These are phyloP conservation scores for Drosophila nigromelanica DNA, from an alignment of 1,140 invertebrate genomes.

Conservation along the genomic window DNA sequence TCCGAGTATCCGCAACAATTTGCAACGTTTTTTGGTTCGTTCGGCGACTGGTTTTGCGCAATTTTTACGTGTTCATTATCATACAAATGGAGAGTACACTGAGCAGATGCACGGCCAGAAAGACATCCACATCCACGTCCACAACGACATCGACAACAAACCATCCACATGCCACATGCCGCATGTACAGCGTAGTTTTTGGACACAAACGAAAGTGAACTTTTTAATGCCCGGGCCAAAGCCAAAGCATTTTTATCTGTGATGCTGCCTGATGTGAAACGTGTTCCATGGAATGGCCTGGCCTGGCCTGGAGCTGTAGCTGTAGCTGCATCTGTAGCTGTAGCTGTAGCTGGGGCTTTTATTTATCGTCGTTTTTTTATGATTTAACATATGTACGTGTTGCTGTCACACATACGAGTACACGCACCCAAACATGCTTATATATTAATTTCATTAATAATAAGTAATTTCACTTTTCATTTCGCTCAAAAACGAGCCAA, in stretches of 20 bases:
- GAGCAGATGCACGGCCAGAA: slow-evolving; percentile 26
- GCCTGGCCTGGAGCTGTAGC: slow-evolving; percentile 25
- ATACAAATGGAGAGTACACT: slow-evolving; percentile 56
- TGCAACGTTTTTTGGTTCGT: slow-evolving; percentile 72
- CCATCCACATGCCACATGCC: slow-evolving; percentile 12
- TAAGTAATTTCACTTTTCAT: slow-evolving; percentile 82
- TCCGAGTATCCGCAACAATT: slow-evolving; percentile 68
- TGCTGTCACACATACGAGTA: slow-evolving; percentile 61
- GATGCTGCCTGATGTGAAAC: slow-evolving; percentile 54
- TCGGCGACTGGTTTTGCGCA: slow-evolving; percentile 68
- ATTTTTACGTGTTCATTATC: slow-evolving; percentile 78
- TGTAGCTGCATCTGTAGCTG: slow-evolving; percentile 12
- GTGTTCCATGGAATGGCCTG: slow-evolving; percentile 64
- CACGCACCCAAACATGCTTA: slow-evolving; percentile 61
- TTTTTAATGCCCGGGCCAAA: slow-evolving; percentile 65
- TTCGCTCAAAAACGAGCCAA: slow-evolving; percentile 61
- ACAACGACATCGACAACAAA: background rate
- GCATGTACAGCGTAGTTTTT: slow-evolving; percentile 53
- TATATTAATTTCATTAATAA: slow-evolving; percentile 83
- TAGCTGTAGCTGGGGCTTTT: slow-evolving; percentile 34
- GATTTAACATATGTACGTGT: slow-evolving; percentile 81
- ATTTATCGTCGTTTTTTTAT: slow-evolving; percentile 79
- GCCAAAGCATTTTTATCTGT: slow-evolving; percentile 63
- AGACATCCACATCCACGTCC: slow-evolving; percentile 3
- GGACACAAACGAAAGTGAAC: slow-evolving; percentile 81